phyloP scores from a whole-genome alignment of 2,113 vertebrate genomes.

The Holacanthus passer region DNA sequence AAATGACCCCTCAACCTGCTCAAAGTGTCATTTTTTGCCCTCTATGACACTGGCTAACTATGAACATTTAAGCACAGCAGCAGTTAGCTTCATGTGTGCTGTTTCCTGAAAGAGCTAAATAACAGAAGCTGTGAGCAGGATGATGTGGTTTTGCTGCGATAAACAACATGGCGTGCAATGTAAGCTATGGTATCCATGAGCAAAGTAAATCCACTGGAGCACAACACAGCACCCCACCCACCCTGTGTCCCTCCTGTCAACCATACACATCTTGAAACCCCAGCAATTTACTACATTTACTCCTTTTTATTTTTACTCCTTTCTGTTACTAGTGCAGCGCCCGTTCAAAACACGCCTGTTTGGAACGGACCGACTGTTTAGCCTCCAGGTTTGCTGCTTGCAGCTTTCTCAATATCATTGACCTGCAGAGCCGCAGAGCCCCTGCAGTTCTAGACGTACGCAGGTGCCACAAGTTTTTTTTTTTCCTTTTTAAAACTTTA shows the following conservation, averaged over 20 bases:
- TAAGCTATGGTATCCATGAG: conserved; percentile 41
- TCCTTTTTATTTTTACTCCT: too few species aligned
- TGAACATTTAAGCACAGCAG: background rate
- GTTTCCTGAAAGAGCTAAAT: conserved; percentile 19
- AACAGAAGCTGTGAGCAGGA: background rate
- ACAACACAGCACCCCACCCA: background rate
- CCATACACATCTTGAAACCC: conserved; percentile 3
- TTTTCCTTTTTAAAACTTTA: too few species aligned
- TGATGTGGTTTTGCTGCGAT: conserved; percentile 31
- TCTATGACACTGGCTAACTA: background rate
- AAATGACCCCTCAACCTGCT: background rate
- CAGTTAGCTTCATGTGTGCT: background rate
- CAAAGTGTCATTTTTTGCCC: background rate
- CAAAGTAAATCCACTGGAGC: too few species aligned
- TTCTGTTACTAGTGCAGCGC: too few species aligned
- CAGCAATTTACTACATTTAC: conserved; percentile 1
- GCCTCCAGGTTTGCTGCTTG: too few species aligned
- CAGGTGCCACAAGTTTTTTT: too few species aligned
- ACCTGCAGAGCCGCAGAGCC: too few species aligned
- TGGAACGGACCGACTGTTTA: too few species aligned
- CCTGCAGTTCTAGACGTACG: too few species aligned
- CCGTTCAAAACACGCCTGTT: too few species aligned
- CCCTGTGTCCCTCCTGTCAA: background rate
- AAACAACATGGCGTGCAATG: conserved; percentile 54
- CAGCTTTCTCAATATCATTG: too few species aligned